A percentile compares a stretch with the other conserved stretches of the same genome.
phyloP scores from a whole-genome alignment of 2,113 vertebrate genomes.

The Istiophorus platypterus region DNA sequence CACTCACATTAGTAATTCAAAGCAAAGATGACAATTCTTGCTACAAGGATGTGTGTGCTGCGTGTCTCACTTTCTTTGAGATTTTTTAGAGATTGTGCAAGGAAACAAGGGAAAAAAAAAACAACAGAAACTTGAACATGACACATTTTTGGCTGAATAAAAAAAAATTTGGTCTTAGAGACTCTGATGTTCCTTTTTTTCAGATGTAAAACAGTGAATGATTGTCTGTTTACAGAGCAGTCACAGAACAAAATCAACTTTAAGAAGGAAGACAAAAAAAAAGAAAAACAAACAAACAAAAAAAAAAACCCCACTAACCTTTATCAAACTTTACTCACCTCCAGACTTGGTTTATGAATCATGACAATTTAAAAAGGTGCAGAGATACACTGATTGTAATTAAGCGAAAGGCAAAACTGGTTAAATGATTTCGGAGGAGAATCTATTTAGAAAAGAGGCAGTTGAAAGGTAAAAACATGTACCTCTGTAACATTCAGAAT shows the following conservation, averaged over 20 bases:
- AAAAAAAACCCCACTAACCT: not conserved
- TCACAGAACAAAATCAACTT: constrained; percentile 53
- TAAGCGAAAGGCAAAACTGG: constrained; percentile 65
- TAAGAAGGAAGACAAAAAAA: constrained; percentile 38
- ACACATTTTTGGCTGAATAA: constrained; percentile 45
- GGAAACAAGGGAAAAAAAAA: constrained; percentile 11
- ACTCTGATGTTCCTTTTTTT: constrained; percentile 30
- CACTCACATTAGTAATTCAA: constrained; percentile 21
- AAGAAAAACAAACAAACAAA: not conserved
- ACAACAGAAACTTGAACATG: not conserved
- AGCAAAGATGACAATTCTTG: constrained; percentile 17
- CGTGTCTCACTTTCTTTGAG: not conserved
- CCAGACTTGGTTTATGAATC: constrained; percentile 64
- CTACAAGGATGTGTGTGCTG: not conserved
- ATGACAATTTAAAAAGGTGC: constrained; percentile 63
- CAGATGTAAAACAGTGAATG: constrained; percentile 57
- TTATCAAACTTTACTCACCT: constrained; percentile 31
- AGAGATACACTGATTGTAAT: constrained; percentile 76
- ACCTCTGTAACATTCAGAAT: constrained; percentile 72
- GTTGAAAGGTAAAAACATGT: constrained; percentile 50
- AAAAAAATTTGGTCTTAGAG: constrained; percentile 65
- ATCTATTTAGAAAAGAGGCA: constrained; percentile 49
- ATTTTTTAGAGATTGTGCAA: constrained; percentile 7
- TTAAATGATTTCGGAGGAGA: constrained; percentile 68
- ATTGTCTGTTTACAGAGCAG: constrained; percentile 76